phyloP scores from a whole-genome alignment of 2,797 vertebrate species.

The Cryptoprocta ferox region DNA sequence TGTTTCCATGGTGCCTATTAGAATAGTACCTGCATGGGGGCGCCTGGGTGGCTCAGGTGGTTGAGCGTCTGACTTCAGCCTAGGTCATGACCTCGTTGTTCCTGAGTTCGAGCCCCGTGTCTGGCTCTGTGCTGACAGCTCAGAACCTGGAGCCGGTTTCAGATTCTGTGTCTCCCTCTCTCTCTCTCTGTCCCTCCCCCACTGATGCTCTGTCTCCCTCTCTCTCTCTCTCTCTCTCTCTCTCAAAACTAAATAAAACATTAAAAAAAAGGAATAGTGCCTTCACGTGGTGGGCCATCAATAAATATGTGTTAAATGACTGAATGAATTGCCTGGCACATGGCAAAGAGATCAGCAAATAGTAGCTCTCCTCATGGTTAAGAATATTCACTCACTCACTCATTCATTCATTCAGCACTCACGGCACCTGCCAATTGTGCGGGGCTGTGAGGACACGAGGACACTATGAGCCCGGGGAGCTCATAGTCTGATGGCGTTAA shows the following conservation, averaged over 20 bases:
- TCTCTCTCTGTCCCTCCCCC: too few species aligned
- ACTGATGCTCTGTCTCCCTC: too few species aligned
- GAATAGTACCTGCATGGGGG: not conserved
- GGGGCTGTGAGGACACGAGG: not conserved
- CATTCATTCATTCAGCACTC: not conserved
- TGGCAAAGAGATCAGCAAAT: not conserved
- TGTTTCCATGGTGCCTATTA: not conserved
- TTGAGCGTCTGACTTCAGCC: too few species aligned
- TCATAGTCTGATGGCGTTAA: not conserved
- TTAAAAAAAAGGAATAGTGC: not conserved
- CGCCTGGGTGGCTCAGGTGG: too few species aligned
- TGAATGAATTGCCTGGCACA: not conserved
- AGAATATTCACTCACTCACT: not conserved
- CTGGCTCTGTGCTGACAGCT: too few species aligned
- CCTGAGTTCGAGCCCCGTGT: too few species aligned
- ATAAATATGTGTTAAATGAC: not conserved
- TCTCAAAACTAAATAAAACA: too few species aligned
- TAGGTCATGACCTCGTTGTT: too few species aligned
- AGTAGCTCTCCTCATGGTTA: not conserved
- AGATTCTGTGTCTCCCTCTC: too few species aligned
- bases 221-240: too few species aligned
- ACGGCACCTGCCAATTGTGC: not conserved
- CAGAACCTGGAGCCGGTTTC: too few species aligned
- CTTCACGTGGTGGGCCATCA: not conserved
- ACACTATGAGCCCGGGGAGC: too few species aligned